Conservation (phyloP, 1,140 invertebrate species). For the Zaprionus vittiger region DNA sequence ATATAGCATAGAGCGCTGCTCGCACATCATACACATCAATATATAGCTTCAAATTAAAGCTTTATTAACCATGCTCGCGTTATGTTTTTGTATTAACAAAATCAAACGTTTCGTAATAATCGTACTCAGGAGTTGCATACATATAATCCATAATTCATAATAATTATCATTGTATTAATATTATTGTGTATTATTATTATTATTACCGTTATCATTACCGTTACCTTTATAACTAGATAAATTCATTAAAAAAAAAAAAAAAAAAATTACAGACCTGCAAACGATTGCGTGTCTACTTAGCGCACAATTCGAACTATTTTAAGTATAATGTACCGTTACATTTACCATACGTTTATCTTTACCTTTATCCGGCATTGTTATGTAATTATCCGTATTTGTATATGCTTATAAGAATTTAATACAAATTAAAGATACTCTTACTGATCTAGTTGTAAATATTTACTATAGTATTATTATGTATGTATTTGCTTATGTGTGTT, state of each 20-base stretch:
- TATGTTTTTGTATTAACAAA: conserved; percentile 82
- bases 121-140: conserved; percentile 74
- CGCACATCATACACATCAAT: conserved; percentile 63
- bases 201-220: conserved; percentile 21
- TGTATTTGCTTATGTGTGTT: conserved; percentile 26
- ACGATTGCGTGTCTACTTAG: conserved; percentile 25
- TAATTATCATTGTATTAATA: conserved; percentile 36
- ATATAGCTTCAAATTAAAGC: conserved; percentile 84
- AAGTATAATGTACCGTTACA: conserved; percentile 19
- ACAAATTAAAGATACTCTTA: conserved; percentile 49
- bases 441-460: conserved; percentile 44
- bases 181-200: conserved; percentile 26
- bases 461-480: conserved; percentile 33
- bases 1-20: conserved; percentile 15
- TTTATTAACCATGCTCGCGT: conserved; percentile 84
- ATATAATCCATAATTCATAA: conserved; percentile 62
- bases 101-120: conserved; percentile 79
- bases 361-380: conserved; percentile 3
- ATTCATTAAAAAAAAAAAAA: conserved; percentile 35
- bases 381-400: conserved; percentile 40
- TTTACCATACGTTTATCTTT: conserved; percentile 29
- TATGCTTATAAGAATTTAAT: conserved; percentile 55
- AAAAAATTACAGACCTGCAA: conserved; percentile 34
- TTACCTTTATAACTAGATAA: conserved; percentile 68
- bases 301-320: conserved; percentile 41